A percentile compares a stretch with the other conserved stretches of the same genome.
Evolutionary conservation across 2,797 vertebrate species (phyloP).

Genomic region (Eulemur albifrons): DNA sequence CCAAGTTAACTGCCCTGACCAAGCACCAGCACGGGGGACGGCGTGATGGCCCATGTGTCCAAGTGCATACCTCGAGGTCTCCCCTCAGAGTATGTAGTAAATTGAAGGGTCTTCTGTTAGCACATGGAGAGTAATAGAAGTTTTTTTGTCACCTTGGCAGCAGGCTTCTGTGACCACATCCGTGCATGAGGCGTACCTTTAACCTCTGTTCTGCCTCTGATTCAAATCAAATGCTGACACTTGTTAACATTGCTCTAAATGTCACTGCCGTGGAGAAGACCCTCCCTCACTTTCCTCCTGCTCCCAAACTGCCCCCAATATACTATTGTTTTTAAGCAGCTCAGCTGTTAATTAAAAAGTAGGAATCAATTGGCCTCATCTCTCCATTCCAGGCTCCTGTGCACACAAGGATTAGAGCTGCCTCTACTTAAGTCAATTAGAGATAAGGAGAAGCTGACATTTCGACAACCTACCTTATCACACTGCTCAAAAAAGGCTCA

Average conservation of each 20-base stretch:
- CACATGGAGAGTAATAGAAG: background rate
- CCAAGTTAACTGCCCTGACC: background rate
- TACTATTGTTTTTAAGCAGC: constrained; percentile 82
- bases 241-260: constrained; percentile 56
- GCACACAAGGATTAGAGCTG: constrained; percentile 86
- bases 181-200: background rate
- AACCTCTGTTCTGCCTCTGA: background rate
- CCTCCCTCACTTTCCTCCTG: background rate
- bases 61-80: background rate
- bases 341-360: constrained; percentile 86
- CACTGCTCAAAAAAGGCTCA: constrained; percentile 81
- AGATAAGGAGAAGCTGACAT: constrained; percentile 88
- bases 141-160: background rate
- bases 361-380: constrained; percentile 87
- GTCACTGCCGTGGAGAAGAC: background rate
- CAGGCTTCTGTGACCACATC: background rate
- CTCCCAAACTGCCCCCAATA: constrained; percentile 41
- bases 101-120: background rate
- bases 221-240: constrained; percentile 36
- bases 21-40: background rate
- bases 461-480: constrained; percentile 85
- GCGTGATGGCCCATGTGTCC: background rate
- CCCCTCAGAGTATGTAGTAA: background rate
- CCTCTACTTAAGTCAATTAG: constrained; percentile 87
- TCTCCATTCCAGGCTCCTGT: constrained; percentile 84